Evolutionary conservation across 2,888 invertebrate genomes (phyloP).

Genomic region (Drosophila bunnanda): DNA sequence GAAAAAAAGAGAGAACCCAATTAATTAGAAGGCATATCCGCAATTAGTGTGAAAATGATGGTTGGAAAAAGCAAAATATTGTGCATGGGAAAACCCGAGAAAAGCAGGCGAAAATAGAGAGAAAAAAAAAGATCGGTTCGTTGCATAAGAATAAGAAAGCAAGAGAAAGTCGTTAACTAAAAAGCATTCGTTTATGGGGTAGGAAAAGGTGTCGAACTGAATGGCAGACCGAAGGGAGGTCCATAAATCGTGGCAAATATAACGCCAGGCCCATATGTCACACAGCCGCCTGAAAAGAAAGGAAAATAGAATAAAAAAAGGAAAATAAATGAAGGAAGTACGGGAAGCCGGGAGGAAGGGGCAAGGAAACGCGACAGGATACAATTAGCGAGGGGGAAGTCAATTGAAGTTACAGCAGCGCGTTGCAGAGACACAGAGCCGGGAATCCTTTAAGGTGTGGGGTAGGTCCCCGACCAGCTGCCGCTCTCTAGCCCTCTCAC

Average conservation of each 20-base stretch:
- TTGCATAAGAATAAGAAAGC: slow-evolving; percentile 45
- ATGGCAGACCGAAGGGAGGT: slow-evolving; percentile 56
- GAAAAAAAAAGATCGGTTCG: slow-evolving; percentile 23
- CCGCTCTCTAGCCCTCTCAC: slow-evolving; percentile 2
- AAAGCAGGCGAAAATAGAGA: slow-evolving; percentile 33
- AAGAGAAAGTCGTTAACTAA: slow-evolving; percentile 64
- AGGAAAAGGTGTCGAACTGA: slow-evolving; percentile 72
- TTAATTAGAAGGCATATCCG: slow-evolving; percentile 75
- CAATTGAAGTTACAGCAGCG: slow-evolving; percentile 70
- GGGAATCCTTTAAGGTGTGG: slow-evolving; percentile 39
- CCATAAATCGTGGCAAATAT: slow-evolving; percentile 74
- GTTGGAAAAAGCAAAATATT: slow-evolving; percentile 52
- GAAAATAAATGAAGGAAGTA: slow-evolving; percentile 24
- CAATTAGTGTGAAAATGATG: slow-evolving; percentile 80
- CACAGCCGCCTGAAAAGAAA: slow-evolving; percentile 35
- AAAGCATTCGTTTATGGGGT: slow-evolving; percentile 67
- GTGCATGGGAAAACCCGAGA: slow-evolving; percentile 38
- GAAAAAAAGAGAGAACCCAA: slow-evolving; percentile 43
- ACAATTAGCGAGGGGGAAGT: slow-evolving; percentile 74
- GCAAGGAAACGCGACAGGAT: slow-evolving; percentile 67
- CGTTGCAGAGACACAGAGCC: slow-evolving; percentile 38
- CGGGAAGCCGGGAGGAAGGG: slow-evolving; percentile 4
- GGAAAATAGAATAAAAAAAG: slow-evolving; percentile 38
- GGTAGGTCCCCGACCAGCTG: slow-evolving; percentile 39
- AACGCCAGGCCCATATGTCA: slow-evolving; percentile 75